Evolutionary conservation across 2,797 vertebrate genomes (phyloP).

Genomic region (Manis javanica): DNA sequence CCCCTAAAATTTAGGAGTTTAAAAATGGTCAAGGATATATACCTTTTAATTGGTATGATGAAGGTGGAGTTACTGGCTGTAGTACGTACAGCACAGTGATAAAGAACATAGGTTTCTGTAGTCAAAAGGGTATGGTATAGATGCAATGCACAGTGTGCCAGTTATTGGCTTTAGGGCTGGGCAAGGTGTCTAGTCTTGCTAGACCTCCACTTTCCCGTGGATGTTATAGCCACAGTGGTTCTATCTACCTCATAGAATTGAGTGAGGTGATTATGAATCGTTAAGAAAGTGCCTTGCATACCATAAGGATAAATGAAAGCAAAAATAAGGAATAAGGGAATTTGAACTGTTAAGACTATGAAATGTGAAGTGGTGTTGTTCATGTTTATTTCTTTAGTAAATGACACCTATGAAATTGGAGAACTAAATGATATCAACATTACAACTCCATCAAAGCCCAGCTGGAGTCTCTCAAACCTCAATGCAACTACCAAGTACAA

Average conservation of each 20-base stretch:
- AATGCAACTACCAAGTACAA: conserved; percentile 94
- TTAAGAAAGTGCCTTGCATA: background rate
- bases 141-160: background rate
- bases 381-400: conserved; percentile 89
- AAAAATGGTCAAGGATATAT: background rate
- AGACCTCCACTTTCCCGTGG: background rate
- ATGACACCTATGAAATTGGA: conserved; percentile 92
- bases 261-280: background rate
- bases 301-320: background rate
- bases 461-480: conserved; percentile 91
- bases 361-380: background rate
- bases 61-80: background rate
- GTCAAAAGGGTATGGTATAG: background rate
- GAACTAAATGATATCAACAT: conserved; percentile 89
- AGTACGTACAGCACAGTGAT: background rate
- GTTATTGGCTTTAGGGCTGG: background rate
- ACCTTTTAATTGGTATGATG: background rate
- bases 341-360: background rate
- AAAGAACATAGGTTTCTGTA: background rate
- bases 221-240: background rate
- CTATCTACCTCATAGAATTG: background rate
- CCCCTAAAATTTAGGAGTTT: background rate
- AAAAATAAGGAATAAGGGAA: background rate
- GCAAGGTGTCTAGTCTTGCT: background rate
- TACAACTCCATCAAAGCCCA: conserved; percentile 87